A percentile compares a stretch with the other conserved stretches of the same genome.
Evolutionary conservation across 2,888 invertebrate species (phyloP).

Genomic region (Apodemia zela): DNA sequence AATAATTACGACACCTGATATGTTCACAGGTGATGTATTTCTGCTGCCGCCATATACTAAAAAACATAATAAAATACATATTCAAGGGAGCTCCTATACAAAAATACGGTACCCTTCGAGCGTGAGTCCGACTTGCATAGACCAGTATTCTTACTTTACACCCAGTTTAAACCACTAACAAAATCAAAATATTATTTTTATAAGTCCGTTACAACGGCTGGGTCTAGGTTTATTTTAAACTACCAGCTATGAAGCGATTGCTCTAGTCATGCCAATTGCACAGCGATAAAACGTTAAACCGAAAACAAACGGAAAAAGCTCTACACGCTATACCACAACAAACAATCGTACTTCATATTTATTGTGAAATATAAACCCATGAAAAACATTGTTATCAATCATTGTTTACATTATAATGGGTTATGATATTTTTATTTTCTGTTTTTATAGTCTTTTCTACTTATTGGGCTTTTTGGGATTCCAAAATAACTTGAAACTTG

Average conservation of each 20-base stretch:
- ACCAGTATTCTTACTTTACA: neutral
- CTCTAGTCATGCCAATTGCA: slow-evolving; percentile 11
- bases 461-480: neutral
- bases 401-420: slow-evolving; percentile 7
- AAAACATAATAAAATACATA: too few species aligned
- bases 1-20: too few species aligned
- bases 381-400: slow-evolving; percentile 14
- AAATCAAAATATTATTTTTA: neutral
- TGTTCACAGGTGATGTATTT: too few species aligned
- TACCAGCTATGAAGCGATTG: slow-evolving; percentile 11
- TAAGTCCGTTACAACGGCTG: neutral
- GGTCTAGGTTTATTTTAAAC: neutral
- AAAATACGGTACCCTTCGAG: too few species aligned
- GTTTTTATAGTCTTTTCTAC: neutral
- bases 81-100: too few species aligned
- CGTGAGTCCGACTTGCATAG: too few species aligned
- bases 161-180: neutral
- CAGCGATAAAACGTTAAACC: slow-evolving; percentile 14
- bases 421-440: neutral
- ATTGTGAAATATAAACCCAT: slow-evolving; percentile 6
- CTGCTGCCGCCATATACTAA: too few species aligned
- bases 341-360: slow-evolving; percentile 13
- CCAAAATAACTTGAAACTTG: too few species aligned
- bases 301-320: slow-evolving; percentile 7
- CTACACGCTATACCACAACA: slow-evolving; percentile 11